Conservation (phyloP, 2,888 invertebrate species). For the Lumbricus terrestris region DNA sequence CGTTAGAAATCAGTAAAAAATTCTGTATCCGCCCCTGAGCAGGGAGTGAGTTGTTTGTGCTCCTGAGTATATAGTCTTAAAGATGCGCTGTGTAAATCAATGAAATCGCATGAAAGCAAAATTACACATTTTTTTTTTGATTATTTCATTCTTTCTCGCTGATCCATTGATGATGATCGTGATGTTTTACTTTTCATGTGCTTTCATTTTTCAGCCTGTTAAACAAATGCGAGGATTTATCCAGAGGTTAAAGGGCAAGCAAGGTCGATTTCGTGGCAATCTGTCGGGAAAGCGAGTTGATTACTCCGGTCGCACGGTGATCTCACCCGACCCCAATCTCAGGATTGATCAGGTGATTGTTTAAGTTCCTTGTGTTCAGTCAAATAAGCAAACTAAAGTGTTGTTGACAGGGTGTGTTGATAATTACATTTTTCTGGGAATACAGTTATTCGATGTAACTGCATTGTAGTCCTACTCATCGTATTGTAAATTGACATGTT, state of each 20-base stretch:
- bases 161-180: neutral
- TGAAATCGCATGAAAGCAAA: too few species aligned
- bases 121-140: neutral
- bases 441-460: neutral
- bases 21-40: too few species aligned
- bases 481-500: too few species aligned
- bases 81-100: too few species aligned
- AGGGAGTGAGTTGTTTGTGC: too few species aligned
- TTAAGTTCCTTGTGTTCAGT: neutral
- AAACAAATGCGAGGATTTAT: constrained; percentile 49
- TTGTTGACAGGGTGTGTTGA: neutral
- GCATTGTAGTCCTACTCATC: neutral
- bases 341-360: constrained; percentile 83
- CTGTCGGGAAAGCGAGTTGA: constrained; percentile 96
- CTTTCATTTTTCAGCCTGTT: neutral
- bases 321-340: constrained; percentile 97
- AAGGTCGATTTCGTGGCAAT: constrained; percentile 95
- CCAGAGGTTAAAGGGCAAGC: constrained; percentile 83
- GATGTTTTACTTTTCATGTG: neutral
- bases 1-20: too few species aligned
- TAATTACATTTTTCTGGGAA: neutral
- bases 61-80: too few species aligned
- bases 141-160: neutral
- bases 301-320: constrained; percentile 94
- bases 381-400: neutral